phyloP scores from a whole-genome alignment of 2,888 invertebrate species.

The Eupithecia pulchellata region DNA sequence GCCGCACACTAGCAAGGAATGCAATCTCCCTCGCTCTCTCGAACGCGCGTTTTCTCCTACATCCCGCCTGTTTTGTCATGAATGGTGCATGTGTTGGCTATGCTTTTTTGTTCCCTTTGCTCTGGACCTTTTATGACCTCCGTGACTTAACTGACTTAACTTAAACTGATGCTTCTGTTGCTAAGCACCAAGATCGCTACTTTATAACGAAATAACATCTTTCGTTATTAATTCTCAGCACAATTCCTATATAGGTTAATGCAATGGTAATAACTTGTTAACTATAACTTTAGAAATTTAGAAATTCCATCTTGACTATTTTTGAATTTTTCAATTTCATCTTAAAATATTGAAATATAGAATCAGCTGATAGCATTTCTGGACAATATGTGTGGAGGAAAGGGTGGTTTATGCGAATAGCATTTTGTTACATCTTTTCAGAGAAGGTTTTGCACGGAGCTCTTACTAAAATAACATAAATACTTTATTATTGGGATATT shows the following conservation, averaged over 20 bases:
- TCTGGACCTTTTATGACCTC: constrained; percentile 49
- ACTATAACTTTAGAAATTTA: background rate
- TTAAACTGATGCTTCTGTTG: background rate
- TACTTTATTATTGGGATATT: background rate
- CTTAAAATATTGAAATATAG: background rate
- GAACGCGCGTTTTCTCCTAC: constrained; percentile 68
- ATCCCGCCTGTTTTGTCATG: constrained; percentile 76
- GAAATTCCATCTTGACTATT: background rate
- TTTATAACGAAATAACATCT: background rate
- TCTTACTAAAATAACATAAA: background rate
- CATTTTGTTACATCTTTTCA: background rate
- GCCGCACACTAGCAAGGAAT: constrained; percentile 60
- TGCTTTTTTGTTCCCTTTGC: constrained; percentile 61
- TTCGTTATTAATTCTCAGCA: background rate
- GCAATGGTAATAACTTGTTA: background rate
- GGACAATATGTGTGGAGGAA: background rate
- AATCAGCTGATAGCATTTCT: background rate
- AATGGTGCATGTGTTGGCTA: constrained; percentile 75
- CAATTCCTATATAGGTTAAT: background rate
- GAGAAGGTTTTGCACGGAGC: background rate
- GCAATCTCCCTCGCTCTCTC: constrained; percentile 83
- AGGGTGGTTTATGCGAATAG: background rate
- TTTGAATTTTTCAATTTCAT: background rate
- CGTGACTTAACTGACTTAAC: constrained; percentile 46
- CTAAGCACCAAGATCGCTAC: background rate